Evolutionary conservation across 2,888 invertebrate genomes (phyloP).

Genomic region (Cyrtodaria siliqua): DNA sequence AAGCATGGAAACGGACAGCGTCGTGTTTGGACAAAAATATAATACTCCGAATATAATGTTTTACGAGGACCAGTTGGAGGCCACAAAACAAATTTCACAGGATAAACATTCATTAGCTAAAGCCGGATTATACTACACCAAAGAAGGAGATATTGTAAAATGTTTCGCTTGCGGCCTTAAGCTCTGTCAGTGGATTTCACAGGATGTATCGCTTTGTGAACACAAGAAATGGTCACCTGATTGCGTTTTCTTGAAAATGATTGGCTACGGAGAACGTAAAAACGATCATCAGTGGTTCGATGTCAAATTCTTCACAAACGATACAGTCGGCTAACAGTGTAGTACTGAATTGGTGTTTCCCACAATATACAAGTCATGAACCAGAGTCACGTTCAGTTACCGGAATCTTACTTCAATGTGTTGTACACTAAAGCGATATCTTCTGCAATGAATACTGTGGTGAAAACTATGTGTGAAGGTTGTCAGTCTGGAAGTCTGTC

Average conservation of each 20-base stretch:
- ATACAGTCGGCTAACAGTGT: too few species aligned
- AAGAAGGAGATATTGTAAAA: slow-evolving; percentile 47
- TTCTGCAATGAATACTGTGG: slow-evolving; percentile 14
- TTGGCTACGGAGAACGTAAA: too few species aligned
- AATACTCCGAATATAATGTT: too few species aligned
- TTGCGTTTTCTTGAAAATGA: slow-evolving; percentile 28
- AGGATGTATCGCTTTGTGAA: slow-evolving; percentile 28
- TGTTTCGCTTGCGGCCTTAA: slow-evolving; percentile 45
- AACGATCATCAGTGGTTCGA: too few species aligned
- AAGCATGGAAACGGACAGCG: too few species aligned
- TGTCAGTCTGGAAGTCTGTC: slow-evolving; percentile 32
- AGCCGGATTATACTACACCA: slow-evolving; percentile 40
- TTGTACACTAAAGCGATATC: slow-evolving; percentile 38
- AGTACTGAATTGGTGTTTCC: too few species aligned
- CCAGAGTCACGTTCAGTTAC: slow-evolving; percentile 15
- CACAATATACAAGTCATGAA: slow-evolving; percentile 17
- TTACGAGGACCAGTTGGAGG: slow-evolving; percentile 30
- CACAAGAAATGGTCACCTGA: slow-evolving; percentile 35
- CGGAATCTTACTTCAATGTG: slow-evolving; percentile 47
- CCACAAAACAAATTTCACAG: slow-evolving; percentile 36
- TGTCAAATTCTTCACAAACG: too few species aligned
- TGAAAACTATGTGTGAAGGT: slow-evolving; percentile 34
- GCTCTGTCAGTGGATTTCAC: slow-evolving; percentile 29
- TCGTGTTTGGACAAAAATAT: too few species aligned
- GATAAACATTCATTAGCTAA: slow-evolving; percentile 36